Conservation (phyloP, 2,797 vertebrate genomes). For the Steatocranus sp. region DNA sequence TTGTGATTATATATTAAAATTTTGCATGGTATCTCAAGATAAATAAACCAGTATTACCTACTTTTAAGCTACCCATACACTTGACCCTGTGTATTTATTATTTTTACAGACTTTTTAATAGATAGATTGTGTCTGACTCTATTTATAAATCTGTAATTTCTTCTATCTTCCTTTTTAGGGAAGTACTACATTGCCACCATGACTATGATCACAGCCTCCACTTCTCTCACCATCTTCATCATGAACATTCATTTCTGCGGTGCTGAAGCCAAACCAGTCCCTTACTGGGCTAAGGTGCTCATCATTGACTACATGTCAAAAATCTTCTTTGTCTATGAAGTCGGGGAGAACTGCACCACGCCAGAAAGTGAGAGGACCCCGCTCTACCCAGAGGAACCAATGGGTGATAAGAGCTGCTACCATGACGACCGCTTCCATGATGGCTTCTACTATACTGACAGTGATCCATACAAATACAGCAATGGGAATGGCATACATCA, state of each 20-base stretch:
- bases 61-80: background rate
- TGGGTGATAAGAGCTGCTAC: constrained; percentile 34
- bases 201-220: constrained; percentile 97
- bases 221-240: constrained; percentile 95
- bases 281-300: constrained; percentile 91
- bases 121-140: background rate
- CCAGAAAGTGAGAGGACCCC: constrained; percentile 64
- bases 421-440: constrained; percentile 16
- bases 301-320: constrained; percentile 97
- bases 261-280: constrained; percentile 92
- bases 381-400: constrained; percentile 70
- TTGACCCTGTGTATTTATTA: background rate
- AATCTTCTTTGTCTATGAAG: constrained; percentile 93
- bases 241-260: constrained; percentile 99
- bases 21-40: background rate
- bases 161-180: constrained; percentile 65
- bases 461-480: constrained; percentile 38
- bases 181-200: constrained; percentile 99
- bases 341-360: constrained; percentile 91
- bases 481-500: constrained; percentile 50
- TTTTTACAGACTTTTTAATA: background rate
- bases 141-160: background rate
- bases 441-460: constrained; percentile 22
- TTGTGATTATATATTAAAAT: background rate
- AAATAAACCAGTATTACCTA: background rate